phyloP scores from a whole-genome alignment of 2,888 invertebrate genomes.

The Cremastinae sp. region DNA sequence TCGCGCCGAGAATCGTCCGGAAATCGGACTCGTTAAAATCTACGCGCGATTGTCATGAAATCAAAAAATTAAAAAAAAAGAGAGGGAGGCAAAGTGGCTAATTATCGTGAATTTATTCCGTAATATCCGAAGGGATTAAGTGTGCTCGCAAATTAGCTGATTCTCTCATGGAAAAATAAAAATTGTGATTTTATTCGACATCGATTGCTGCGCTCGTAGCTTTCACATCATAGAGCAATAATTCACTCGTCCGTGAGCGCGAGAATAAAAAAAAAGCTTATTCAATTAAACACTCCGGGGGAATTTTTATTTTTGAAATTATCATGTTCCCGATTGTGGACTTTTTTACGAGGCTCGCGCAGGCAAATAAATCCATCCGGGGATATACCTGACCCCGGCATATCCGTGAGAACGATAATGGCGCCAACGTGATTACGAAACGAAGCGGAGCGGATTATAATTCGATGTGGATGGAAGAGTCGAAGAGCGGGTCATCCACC shows the following conservation, averaged over 20 bases:
- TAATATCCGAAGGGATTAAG: too few species aligned
- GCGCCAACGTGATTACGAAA: slow-evolving; percentile 48
- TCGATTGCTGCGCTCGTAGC: not conserved
- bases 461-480: slow-evolving; percentile 40
- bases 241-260: not conserved
- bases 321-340: slow-evolving; percentile 1
- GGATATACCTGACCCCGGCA: slow-evolving; percentile 24
- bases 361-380: not conserved
- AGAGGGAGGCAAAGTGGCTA: too few species aligned
- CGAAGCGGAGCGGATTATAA: slow-evolving; percentile 52
- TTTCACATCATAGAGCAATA: not conserved
- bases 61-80: too few species aligned
- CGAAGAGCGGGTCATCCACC: slow-evolving; percentile 26
- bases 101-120: too few species aligned
- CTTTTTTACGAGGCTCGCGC: not conserved
- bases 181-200: not conserved
- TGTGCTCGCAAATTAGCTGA: too few species aligned
- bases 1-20: too few species aligned
- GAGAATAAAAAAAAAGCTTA: slow-evolving; percentile 2
- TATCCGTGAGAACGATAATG: slow-evolving; percentile 36
- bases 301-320: slow-evolving; percentile 4
- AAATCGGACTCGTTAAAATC: too few species aligned
- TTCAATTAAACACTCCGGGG: not conserved
- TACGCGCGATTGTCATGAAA: too few species aligned
- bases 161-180: too few species aligned